Evolutionary conservation across 2,797 vertebrate species (phyloP).

Genomic region (Catostomus latipinnis): DNA sequence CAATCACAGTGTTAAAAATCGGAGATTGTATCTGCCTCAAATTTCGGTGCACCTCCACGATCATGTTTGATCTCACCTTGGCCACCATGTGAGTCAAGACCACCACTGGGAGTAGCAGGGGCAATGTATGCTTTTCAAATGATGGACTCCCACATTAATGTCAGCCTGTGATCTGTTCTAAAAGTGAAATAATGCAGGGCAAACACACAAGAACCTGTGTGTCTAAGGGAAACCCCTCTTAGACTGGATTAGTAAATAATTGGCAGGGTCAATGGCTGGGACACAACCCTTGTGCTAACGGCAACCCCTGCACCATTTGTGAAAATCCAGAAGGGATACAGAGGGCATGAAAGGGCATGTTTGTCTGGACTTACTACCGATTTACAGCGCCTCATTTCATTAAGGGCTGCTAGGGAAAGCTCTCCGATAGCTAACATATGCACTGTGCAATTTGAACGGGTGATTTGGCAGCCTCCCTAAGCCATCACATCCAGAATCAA

Average conservation of each 20-base stretch:
- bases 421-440: constrained; percentile 81
- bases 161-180: constrained; percentile 4
- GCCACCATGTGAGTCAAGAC: too few relatives aligned
- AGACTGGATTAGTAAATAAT: constrained; percentile 65
- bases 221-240: constrained; percentile 52
- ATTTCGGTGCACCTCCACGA: too few relatives aligned
- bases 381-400: constrained; percentile 81
- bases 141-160: background rate
- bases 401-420: constrained; percentile 68
- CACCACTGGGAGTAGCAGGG: background rate
- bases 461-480: constrained; percentile 72
- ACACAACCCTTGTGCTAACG: constrained; percentile 28
- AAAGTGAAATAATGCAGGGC: constrained; percentile 26
- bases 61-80: too few relatives aligned
- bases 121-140: constrained; percentile 3
- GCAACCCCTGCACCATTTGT: constrained; percentile 65
- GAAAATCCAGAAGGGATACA: constrained; percentile 56
- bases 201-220: constrained; percentile 23
- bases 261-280: constrained; percentile 71
- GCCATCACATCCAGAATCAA: constrained; percentile 71
- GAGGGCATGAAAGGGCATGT: constrained; percentile 59
- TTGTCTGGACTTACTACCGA: constrained; percentile 75
- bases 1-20: too few relatives aligned
- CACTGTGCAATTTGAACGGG: constrained; percentile 69
- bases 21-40: too few relatives aligned